Percentiles rank a stretch among this genome's conserved stretches.
Conservation (phyloP, 2,888 invertebrate genomes). For the Hirtodrosophila confusa region DNA sequence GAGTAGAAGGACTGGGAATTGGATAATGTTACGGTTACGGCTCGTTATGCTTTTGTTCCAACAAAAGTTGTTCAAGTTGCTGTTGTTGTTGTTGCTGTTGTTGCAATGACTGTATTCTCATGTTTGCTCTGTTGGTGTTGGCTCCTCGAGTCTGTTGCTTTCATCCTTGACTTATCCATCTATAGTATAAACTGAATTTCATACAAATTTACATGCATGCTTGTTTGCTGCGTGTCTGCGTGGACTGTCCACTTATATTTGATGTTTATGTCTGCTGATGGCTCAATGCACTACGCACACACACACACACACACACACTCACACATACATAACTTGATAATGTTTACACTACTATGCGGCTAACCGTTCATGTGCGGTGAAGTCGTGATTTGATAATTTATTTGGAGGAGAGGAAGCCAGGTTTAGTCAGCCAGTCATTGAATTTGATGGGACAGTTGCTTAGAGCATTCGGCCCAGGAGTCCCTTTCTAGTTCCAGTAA, state of each 20-base stretch:
- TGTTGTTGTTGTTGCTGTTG: slow-evolving; percentile 6
- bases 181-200: slow-evolving; percentile 5
- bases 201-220: slow-evolving; percentile 51
- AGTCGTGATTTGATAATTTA: slow-evolving; percentile 63
- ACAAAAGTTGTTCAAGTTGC: slow-evolving; percentile 48
- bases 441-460: slow-evolving; percentile 19
- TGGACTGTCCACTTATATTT: slow-evolving; percentile 76
- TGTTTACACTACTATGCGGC: slow-evolving; percentile 65
- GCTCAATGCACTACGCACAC: slow-evolving; percentile 41
- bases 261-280: slow-evolving; percentile 71
- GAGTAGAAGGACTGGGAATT: slow-evolving; percentile 50
- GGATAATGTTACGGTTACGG: slow-evolving; percentile 79
- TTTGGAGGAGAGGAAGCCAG: slow-evolving; percentile 1
- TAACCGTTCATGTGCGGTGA: slow-evolving; percentile 63
- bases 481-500: slow-evolving; percentile 2
- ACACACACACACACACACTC: slow-evolving; percentile 11
- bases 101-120: slow-evolving; percentile 39
- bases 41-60: slow-evolving; percentile 74
- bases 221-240: slow-evolving; percentile 40
- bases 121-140: slow-evolving; percentile 29
- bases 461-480: slow-evolving; percentile 41
- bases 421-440: slow-evolving; percentile 9
- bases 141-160: slow-evolving; percentile 57
- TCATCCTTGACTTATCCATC: slow-evolving; percentile 50
- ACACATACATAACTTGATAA: slow-evolving; percentile 45